Evolutionary conservation across 1,140 invertebrate genomes (phyloP).

Genomic region (Drosophila biarmipes): DNA sequence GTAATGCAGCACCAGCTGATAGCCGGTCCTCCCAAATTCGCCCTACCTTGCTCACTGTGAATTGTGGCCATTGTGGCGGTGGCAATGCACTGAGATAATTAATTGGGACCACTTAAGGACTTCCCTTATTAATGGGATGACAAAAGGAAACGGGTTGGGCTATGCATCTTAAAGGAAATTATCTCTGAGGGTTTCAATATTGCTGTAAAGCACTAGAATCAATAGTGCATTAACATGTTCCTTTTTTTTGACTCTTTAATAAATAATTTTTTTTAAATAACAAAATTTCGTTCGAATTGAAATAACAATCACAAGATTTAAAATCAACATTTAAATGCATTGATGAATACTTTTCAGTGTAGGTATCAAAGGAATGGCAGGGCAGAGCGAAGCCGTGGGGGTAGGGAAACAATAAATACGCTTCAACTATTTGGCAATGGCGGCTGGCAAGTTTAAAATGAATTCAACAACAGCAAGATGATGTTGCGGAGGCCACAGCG

Average conservation of each 20-base stretch:
- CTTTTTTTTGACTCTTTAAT: no score
- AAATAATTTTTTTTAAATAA: no score
- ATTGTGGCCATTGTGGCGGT: constrained; percentile 60
- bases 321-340: no score
- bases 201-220: no score
- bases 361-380: constrained; percentile 33
- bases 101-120: not conserved
- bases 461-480: constrained; percentile 53
- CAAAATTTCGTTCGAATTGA: no score
- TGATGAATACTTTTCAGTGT: not conserved
- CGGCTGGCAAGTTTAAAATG: constrained; percentile 68
- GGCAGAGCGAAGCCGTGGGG: not conserved
- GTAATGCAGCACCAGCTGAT: constrained; percentile 67
- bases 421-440: constrained; percentile 80
- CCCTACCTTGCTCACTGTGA: constrained; percentile 30
- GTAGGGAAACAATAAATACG: constrained; percentile 72
- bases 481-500: constrained; percentile 49
- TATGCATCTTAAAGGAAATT: not conserved
- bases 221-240: no score
- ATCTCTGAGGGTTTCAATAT: not conserved
- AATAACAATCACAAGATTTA: no score
- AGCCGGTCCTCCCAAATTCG: constrained; percentile 7
- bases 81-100: constrained; percentile 11
- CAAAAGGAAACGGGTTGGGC: not conserved
- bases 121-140: not conserved